Conservation (phyloP, 2,797 vertebrate species). For the Sebastes trivittatus region DNA sequence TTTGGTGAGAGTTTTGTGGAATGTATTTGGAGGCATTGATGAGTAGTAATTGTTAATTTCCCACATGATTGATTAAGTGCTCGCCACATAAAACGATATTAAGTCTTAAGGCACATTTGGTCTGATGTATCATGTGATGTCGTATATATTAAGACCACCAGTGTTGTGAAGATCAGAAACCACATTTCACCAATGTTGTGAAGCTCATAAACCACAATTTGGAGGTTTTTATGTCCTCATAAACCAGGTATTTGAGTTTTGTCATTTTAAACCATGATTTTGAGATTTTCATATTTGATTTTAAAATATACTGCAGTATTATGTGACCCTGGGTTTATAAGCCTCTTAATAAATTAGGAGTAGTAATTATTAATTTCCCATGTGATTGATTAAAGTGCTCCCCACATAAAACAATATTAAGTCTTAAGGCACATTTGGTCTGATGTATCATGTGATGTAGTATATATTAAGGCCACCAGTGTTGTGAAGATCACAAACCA, state of each 20-base stretch:
- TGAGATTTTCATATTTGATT: not conserved
- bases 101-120: not conserved
- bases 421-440: not conserved
- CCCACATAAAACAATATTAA: slow-evolving; percentile 19
- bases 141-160: not conserved
- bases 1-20: slow-evolving; percentile 15
- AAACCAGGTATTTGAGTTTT: not conserved
- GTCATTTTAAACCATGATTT: not conserved
- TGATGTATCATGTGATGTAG: not conserved
- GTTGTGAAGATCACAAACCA: not conserved
- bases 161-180: not conserved
- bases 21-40: slow-evolving; percentile 14
- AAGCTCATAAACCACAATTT: not conserved
- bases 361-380: slow-evolving; percentile 44
- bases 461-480: not conserved
- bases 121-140: not conserved
- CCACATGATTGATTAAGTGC: slow-evolving; percentile 16
- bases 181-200: not conserved
- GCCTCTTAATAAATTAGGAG: not conserved
- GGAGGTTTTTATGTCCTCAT: not conserved
- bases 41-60: slow-evolving; percentile 43
- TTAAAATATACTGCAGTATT: not conserved
- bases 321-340: not conserved
- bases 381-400: slow-evolving; percentile 15
- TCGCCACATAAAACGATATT: slow-evolving; percentile 22